Conservation (phyloP, 2,888 invertebrate genomes). For the Drosophila prostipennis region DNA sequence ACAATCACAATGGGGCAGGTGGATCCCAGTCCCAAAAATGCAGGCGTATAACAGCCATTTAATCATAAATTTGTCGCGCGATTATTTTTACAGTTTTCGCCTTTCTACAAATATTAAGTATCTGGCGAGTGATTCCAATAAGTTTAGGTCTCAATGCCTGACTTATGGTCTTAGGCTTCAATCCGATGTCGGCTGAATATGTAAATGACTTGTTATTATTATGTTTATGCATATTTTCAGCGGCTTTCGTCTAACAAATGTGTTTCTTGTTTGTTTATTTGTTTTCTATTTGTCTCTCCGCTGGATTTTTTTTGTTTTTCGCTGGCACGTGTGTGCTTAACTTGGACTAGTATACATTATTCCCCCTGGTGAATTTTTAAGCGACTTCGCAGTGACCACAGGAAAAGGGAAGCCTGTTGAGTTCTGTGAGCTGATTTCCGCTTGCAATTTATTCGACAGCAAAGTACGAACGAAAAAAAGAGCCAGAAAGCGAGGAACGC, state of each 20-base stretch:
- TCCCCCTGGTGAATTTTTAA: constrained; percentile 7
- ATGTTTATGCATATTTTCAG: constrained; percentile 62
- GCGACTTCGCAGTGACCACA: constrained; percentile 58
- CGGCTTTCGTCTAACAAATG: constrained; percentile 39
- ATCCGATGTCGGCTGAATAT: constrained; percentile 63
- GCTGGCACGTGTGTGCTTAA: constrained; percentile 65
- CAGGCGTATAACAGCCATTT: constrained; percentile 50
- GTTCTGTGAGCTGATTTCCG: constrained; percentile 77
- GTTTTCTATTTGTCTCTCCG: constrained; percentile 28
- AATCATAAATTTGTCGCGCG: constrained; percentile 78
- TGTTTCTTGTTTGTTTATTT: constrained; percentile 43
- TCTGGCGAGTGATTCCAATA: constrained; percentile 37
- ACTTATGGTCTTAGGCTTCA: constrained; percentile 67
- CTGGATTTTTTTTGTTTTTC: constrained; percentile 59
- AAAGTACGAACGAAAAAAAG: constrained; percentile 14
- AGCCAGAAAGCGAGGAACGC: constrained; percentile 7
- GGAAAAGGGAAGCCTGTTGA: constrained; percentile 83
- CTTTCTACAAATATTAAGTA: constrained; percentile 48
- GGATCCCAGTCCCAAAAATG: constrained; percentile 12
- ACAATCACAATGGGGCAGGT: constrained; percentile 35
- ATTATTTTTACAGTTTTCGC: constrained; percentile 74
- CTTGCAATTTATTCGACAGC: constrained; percentile 74
- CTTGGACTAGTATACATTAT: constrained; percentile 1
- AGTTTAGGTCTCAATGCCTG: constrained; percentile 43
- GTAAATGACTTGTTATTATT: constrained; percentile 74